A percentile compares a stretch with the other conserved stretches of the same genome.
Evolutionary conservation across 2,113 vertebrate genomes (phyloP).

Genomic region (Ailurus styani): DNA sequence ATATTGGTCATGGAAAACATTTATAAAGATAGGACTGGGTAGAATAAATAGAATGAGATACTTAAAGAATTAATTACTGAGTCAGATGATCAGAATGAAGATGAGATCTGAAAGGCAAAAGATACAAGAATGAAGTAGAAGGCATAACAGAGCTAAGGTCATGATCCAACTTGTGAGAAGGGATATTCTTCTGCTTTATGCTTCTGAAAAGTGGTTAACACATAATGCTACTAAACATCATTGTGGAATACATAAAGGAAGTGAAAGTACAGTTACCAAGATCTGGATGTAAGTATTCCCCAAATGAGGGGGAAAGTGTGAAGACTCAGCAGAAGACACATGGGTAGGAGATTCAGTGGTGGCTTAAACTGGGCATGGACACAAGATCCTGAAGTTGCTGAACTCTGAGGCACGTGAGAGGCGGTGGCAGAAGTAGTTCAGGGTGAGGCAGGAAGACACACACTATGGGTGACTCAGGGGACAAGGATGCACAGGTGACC

Average conservation of each 20-base stretch:
- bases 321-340: not conserved
- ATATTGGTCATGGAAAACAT: too few relatives aligned
- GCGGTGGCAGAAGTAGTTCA: not conserved
- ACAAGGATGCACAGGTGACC: not conserved
- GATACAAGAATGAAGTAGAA: not conserved
- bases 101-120: not conserved
- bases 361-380: rapidly evolving
- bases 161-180: not conserved
- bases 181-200: not conserved
- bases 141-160: not conserved
- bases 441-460: not conserved
- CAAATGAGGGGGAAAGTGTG: not conserved
- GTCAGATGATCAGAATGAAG: not conserved
- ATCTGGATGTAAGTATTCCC: not conserved
- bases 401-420: not conserved
- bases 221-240: not conserved
- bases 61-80: not conserved
- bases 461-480: not conserved
- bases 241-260: not conserved
- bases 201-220: not conserved
- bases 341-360: rapidly evolving
- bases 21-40: not conserved
- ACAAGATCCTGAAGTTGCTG: not conserved
- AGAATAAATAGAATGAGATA: not conserved
- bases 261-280: not conserved